Conservation (phyloP, 92 coral and sea anemone genomes). For the Virgularia gustaviana region DNA sequence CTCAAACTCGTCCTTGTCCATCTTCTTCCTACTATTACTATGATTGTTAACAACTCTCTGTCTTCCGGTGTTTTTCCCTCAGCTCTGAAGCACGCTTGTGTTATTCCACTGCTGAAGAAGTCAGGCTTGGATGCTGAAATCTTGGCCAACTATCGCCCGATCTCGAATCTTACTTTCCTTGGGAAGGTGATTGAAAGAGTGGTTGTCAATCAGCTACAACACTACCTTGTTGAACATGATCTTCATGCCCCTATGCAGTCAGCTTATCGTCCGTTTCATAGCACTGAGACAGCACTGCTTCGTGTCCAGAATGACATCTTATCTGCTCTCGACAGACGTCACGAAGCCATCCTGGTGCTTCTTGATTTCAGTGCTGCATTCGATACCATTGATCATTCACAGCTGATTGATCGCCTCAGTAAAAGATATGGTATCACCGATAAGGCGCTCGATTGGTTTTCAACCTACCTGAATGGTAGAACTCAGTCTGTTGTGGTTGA, state of each 20-base stretch:
- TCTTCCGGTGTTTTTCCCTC: slow-evolving; percentile 29
- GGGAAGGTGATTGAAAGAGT: slow-evolving; percentile 47
- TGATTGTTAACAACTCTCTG: slow-evolving; percentile 21
- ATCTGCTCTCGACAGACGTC: slow-evolving; percentile 19
- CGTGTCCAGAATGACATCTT: slow-evolving; percentile 14
- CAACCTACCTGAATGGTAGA: too few relatives aligned
- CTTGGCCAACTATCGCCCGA: slow-evolving; percentile 41
- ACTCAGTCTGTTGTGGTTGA: too few relatives aligned
- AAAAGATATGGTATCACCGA: too few relatives aligned
- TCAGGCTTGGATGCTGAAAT: slow-evolving; percentile 18
- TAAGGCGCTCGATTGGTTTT: too few relatives aligned
- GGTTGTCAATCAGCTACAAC: slow-evolving; percentile 38
- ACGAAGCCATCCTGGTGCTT: slow-evolving; percentile 31
- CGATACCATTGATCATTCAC: too few relatives aligned
- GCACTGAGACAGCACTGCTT: slow-evolving; percentile 41
- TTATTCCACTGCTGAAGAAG: slow-evolving; percentile 45
- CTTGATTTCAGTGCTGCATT: too few relatives aligned
- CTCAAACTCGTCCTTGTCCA: not conserved
- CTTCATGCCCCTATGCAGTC: slow-evolving; percentile 39
- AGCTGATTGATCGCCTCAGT: too few relatives aligned
- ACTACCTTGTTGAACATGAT: slow-evolving; percentile 27
- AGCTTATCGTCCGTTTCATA: slow-evolving; percentile 29
- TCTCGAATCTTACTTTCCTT: slow-evolving; percentile 43
- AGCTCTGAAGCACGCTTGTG: slow-evolving; percentile 21
- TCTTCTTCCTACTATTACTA: not conserved